A percentile compares a stretch with the other conserved stretches of the same genome.
Evolutionary conservation across 2,888 invertebrate species (phyloP).

Genomic region (Teinopalpus imperialis): DNA sequence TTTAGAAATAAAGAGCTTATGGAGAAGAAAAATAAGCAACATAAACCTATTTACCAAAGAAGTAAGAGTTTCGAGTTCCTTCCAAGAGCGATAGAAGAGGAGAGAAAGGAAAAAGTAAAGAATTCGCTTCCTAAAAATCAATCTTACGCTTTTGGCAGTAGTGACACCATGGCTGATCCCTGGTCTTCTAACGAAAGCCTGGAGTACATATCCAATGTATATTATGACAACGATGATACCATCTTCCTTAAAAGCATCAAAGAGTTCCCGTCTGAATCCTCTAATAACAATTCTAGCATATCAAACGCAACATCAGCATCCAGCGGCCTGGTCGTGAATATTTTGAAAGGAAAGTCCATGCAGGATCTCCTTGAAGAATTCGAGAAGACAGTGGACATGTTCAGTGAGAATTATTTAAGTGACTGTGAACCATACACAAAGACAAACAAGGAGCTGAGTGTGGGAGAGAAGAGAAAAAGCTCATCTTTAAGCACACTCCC

Average conservation of each 20-base stretch:
- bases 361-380: constrained; percentile 65
- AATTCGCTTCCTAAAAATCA: constrained; percentile 41
- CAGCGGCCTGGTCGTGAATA: constrained; percentile 53
- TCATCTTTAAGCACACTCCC: constrained; percentile 61
- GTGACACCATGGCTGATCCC: constrained; percentile 58
- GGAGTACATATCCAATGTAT: constrained; percentile 63
- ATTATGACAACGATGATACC: constrained; percentile 59
- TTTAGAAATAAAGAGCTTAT: constrained; percentile 60
- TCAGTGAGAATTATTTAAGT: constrained; percentile 69
- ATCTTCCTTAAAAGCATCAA: constrained; percentile 64
- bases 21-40: constrained; percentile 43
- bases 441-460: constrained; percentile 38
- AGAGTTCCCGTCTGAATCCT: constrained; percentile 53
- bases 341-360: constrained; percentile 62
- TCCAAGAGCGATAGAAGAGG: constrained; percentile 60
- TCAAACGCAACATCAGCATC: constrained; percentile 63
- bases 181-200: constrained; percentile 66
- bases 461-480: constrained; percentile 61
- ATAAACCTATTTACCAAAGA: constrained; percentile 55
- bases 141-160: constrained; percentile 60
- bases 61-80: constrained; percentile 76
- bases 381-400: constrained; percentile 67
- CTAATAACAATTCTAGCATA: constrained; percentile 53
- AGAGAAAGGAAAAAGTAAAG: constrained; percentile 39
- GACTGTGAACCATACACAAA: constrained; percentile 72